A percentile compares a stretch with the other conserved stretches of the same genome.
These are phyloP conservation scores for Meda fulgida DNA, from an alignment of 2,797 vertebrate species.

Conservation along the genomic window DNA sequence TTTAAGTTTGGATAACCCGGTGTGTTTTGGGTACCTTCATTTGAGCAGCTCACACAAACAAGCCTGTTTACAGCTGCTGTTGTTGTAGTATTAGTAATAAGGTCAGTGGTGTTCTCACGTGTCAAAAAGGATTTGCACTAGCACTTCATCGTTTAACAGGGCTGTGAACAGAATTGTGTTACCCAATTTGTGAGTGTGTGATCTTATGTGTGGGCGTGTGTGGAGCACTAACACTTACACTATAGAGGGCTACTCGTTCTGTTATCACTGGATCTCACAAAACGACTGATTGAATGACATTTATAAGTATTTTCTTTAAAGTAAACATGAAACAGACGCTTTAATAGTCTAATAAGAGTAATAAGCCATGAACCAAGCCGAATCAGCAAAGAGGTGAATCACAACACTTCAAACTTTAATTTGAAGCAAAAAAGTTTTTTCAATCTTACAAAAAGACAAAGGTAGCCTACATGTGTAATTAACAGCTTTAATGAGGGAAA, in stretches of 20 bases:
- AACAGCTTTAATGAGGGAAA: not conserved
- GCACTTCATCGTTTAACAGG: constrained; percentile 71
- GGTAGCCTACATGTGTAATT: no score
- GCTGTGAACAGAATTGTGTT: constrained; percentile 41
- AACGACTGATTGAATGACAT: not conserved
- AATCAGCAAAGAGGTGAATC: not conserved
- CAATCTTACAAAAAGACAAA: not conserved
- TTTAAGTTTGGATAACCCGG: not conserved
- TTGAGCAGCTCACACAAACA: constrained; percentile 13
- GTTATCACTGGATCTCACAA: not conserved
- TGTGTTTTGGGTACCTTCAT: constrained; percentile 1
- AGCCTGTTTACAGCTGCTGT: constrained; percentile 68
- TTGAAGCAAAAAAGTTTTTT: no score
- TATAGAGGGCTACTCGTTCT: constrained; percentile 6
- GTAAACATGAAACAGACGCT: not conserved
- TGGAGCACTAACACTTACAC: constrained; percentile 22
- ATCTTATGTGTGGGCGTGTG: constrained; percentile 31
- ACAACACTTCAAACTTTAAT: no score
- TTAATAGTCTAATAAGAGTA: not conserved
- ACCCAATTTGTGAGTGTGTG: constrained; percentile 30
- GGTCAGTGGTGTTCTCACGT: constrained; percentile 74
- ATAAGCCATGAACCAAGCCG: not conserved
- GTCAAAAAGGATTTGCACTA: constrained; percentile 79
- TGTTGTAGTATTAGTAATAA: constrained; percentile 75
- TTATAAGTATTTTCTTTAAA: not conserved